Conservation (phyloP, 2,797 vertebrate genomes). For the Lepus oiostolus region DNA sequence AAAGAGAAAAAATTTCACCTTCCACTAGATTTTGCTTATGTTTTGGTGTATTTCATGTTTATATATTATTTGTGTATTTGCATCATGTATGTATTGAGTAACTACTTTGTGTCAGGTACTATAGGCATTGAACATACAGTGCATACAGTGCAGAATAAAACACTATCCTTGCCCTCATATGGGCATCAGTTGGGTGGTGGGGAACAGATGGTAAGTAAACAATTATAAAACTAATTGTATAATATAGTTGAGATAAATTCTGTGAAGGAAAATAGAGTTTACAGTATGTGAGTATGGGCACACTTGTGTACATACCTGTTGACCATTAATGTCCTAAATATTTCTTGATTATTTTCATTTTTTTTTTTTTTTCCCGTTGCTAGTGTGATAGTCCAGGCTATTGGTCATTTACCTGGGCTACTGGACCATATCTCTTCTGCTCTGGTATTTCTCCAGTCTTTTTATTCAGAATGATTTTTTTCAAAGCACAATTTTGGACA, state of each 20-base stretch:
- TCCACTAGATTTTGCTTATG: not conserved
- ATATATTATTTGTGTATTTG: conserved; percentile 26
- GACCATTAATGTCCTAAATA: not conserved
- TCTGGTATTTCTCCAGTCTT: not conserved
- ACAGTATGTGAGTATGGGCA: not conserved
- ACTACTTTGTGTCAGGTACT: not conserved
- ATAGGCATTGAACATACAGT: not conserved
- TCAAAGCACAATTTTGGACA: not conserved
- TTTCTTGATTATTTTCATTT: not conserved
- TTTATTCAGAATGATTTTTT: not conserved
- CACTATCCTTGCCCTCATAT: not conserved
- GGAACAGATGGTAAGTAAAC: conserved; percentile 16
- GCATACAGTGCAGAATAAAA: not conserved
- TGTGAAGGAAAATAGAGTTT: not conserved
- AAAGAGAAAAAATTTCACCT: conserved; percentile 13
- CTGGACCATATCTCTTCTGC: not conserved
- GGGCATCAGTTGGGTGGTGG: not conserved
- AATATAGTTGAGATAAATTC: not conserved
- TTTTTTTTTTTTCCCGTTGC: not conserved
- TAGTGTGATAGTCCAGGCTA: not conserved
- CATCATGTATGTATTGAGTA: not conserved
- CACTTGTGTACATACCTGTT: not conserved
- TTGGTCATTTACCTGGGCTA: not conserved
- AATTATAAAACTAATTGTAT: not conserved
- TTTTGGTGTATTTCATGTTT: conserved; percentile 44